Base-by-base conservation (phyloP, 2,113 vertebrate species). In the Steatornis caripensis region DNA sequence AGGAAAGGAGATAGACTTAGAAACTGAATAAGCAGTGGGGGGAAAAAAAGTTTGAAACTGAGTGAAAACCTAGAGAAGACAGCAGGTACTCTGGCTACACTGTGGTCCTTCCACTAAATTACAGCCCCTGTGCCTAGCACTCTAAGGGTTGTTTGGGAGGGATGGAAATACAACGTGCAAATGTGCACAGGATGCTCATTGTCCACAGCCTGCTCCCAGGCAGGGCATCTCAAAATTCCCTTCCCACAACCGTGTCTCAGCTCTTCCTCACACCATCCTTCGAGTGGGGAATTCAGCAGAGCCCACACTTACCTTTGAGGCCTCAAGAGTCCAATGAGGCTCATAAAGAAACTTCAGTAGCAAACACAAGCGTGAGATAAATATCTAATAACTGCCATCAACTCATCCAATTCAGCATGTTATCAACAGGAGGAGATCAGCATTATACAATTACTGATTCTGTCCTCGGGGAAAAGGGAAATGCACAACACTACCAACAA, bases 371-470 rank as follows among this genome's bases (percentile, higher is more conserved):
- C 11, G 6, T 5, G 41, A 89, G 76, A 83, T 49, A 74, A 89
- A 75, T 70, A 84, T 51, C 93, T 84, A 95, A 77, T 60, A 87
- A 82, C 37, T 7, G 6, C 72, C 69, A 49, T 54, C 80, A 89
- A 8, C 43, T 72, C 14, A 0, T 54, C 89, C 53, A 32, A 2
- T 49, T 82, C 71, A 62, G 18, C 1, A 1, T 43, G 34, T 51
- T 87, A 64, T 57, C 68, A 92, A n/a, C 74, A 43, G 36, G 5
- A 43, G 71, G 68, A 92, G 79, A 90, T 79, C 51, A 41, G 83
- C 55, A 88, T 64, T 90, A 93, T 93, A 93, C 95, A 94, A 75
- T 92, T 93, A 83, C 30, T 91, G 49, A 22, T 55, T 30, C 39
- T 80, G 32, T 79, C 79, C 71, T 90, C 10, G 0, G 48, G 37